Evolutionary conservation across 2,888 invertebrate genomes (phyloP), one percentile per base, ranked within the genome.

Genomic region (Kuschelorhynchus macadamiae): DNA sequence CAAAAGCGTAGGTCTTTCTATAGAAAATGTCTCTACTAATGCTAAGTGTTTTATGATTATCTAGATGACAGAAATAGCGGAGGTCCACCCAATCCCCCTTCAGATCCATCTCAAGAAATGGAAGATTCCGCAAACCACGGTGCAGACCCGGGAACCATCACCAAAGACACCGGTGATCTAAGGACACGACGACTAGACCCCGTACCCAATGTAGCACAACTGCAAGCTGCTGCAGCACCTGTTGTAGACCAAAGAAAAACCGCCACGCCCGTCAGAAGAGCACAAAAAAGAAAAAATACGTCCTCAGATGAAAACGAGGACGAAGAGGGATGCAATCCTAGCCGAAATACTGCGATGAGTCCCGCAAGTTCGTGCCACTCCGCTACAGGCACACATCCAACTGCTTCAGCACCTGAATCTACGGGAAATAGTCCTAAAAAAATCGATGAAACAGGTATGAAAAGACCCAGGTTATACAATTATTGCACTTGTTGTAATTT

Each of bases 281-380:
- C 87, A 0, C 86, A 87, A 61, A 91, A 91, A 77, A 85, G 91
- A 59, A 90, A 90, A 82, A 85, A 87, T 46, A 85, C 87, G 67
- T 79, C 79, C 85, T 85, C 85, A 1, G 86, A 87, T 66, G 85
- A 85, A 18, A 86, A 86, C 20, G 87, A 87, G 56, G 86, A 87
- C 55, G 85, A 85, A 11, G 86, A 86, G 8, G 85, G 85, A 7
- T 71, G 72, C 20, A 72, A 76, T 52, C 74, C 77, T 33, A 79
- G 79, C 63, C 77, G 81, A 72, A 86, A 80, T 74, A 83, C 84
- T 67, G 86, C 85, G 3, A 82, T 88, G 71, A 88, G 88, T 79
- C 88, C 88, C n/a, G 87, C 88, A 1, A 83, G 91, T 77, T 88
- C 89, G 81, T 86, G 89, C 84, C 82, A 90, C 83, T 90, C 91